Percentiles rank a stretch among this genome's conserved stretches.
phyloP scores from a whole-genome alignment of 2,888 invertebrate genomes.

The Quadroppia sp. region DNA sequence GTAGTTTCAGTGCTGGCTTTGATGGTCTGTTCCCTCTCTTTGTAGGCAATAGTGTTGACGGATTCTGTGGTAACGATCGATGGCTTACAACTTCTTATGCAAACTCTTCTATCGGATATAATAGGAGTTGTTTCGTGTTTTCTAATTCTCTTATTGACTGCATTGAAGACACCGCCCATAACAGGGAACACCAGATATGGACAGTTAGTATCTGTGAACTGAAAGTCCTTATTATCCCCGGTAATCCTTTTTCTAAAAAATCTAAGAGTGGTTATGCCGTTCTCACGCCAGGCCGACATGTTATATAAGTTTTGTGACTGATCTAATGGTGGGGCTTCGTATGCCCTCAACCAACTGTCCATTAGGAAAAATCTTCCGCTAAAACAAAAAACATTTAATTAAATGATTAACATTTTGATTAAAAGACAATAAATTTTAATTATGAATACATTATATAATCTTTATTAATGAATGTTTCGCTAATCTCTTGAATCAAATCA shows the following conservation, averaged over 20 bases:
- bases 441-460: too few species aligned
- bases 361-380: constrained; percentile 71
- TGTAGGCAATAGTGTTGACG: background rate
- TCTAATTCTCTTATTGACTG: constrained; percentile 76
- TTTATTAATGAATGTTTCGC: too few species aligned
- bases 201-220: constrained; percentile 75
- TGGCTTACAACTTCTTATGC: constrained; percentile 67
- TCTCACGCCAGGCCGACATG: constrained; percentile 64
- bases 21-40: constrained; percentile 24
- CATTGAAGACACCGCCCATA: constrained; percentile 73
- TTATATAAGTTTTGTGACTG: constrained; percentile 66
- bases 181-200: constrained; percentile 82
- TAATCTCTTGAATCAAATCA: too few species aligned
- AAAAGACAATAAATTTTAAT: too few species aligned
- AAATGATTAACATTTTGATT: too few species aligned
- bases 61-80: background rate
- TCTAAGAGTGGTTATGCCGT: constrained; percentile 71
- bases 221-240: constrained; percentile 66
- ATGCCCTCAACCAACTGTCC: constrained; percentile 78
- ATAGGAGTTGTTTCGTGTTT: constrained; percentile 71
- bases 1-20: constrained; percentile 16
- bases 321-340: constrained; percentile 57
- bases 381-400: background rate
- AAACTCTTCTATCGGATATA: constrained; percentile 69
- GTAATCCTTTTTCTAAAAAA: constrained; percentile 74